Evolutionary conservation across 2,113 vertebrate genomes (phyloP).

Genomic region (Urocitellus parryii): DNA sequence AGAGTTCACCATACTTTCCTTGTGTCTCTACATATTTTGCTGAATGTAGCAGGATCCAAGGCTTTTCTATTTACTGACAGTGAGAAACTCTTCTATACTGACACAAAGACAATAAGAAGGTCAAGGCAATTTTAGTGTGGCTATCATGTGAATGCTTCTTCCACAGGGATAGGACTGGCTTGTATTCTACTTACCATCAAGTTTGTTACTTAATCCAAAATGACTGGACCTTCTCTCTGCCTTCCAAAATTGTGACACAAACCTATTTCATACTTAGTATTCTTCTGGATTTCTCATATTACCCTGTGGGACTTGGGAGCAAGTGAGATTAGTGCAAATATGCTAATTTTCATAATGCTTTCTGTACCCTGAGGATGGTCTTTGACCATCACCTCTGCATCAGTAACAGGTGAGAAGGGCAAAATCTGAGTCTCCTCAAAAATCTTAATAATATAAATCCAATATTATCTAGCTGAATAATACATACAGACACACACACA

Average conservation of each 20-base stretch:
- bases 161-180: rapidly evolving
- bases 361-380: not conserved
- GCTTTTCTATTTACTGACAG: not conserved
- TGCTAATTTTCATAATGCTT: not conserved
- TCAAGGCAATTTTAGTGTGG: not conserved
- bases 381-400: not conserved
- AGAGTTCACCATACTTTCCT: not conserved
- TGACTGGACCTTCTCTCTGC: not conserved
- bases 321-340: not conserved
- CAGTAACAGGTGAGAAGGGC: not conserved
- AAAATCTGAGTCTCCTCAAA: not conserved
- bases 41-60: not conserved
- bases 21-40: not conserved
- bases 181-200: not conserved
- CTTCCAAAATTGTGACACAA: not conserved
- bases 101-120: not conserved
- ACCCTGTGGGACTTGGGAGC: not conserved
- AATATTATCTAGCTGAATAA: not conserved
- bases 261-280: not conserved
- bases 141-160: not conserved
- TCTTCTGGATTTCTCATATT: not conserved
- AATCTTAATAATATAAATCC: not conserved
- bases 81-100: not conserved
- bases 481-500: not conserved
- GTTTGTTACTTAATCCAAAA: not conserved